phyloP scores from a whole-genome alignment of 2,888 invertebrate genomes.

The Drosophila histrio region DNA sequence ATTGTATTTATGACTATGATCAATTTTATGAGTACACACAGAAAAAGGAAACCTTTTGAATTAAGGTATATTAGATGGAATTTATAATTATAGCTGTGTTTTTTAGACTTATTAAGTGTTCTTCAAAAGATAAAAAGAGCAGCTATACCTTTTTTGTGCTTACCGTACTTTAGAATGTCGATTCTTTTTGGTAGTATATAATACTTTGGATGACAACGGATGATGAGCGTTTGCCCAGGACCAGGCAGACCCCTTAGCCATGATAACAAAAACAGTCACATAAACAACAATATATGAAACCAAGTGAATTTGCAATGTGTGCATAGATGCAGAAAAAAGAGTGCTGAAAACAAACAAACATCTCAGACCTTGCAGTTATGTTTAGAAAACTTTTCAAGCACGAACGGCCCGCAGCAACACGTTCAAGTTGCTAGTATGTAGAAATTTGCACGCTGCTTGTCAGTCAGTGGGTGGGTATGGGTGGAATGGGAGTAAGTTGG shows the following conservation, averaged over 20 bases:
- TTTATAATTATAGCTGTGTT: background rate
- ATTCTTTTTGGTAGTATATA: background rate
- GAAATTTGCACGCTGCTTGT: slow-evolving; percentile 58
- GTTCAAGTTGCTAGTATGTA: slow-evolving; percentile 61
- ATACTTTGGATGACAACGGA: slow-evolving; percentile 9
- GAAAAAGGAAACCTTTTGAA: background rate
- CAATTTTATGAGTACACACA: background rate
- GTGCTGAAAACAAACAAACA: slow-evolving; percentile 37
- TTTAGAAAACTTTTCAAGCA: slow-evolving; percentile 79
- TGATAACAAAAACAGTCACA: slow-evolving; percentile 40
- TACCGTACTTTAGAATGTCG: background rate
- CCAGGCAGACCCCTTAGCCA: slow-evolving; percentile 3
- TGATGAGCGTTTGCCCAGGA: slow-evolving; percentile 23
- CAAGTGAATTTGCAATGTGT: slow-evolving; percentile 61
- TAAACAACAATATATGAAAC: slow-evolving; percentile 52
- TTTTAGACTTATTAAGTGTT: background rate
- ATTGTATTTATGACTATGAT: slow-evolving; percentile 68
- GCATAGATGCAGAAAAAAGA: slow-evolving; percentile 34
- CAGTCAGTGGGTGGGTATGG: slow-evolving; percentile 16
- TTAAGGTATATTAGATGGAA: slow-evolving; percentile 18
- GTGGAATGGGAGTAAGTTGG: slow-evolving; percentile 3
- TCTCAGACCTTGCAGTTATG: slow-evolving; percentile 68
- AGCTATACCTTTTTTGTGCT: background rate
- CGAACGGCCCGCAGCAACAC: slow-evolving; percentile 76
- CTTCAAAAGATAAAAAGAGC: background rate